A percentile compares a stretch with the other conserved stretches of the same genome.
Evolutionary conservation across 1,140 invertebrate genomes (phyloP).

Genomic region (Diachasma alloeum): DNA sequence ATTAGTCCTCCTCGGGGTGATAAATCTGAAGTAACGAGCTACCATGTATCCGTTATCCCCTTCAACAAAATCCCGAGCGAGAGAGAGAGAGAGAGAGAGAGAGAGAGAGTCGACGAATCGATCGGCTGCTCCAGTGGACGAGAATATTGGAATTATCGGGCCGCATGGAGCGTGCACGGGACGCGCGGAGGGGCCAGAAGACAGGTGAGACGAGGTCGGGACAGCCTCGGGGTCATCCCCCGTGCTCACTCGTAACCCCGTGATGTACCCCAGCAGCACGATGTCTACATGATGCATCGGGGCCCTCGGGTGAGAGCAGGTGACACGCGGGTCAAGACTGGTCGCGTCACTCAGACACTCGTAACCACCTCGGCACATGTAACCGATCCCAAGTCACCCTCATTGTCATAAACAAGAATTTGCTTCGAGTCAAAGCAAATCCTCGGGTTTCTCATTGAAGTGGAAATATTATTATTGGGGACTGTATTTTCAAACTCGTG

Average conservation of each 20-base stretch:
- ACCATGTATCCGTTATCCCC: conserved; percentile 47
- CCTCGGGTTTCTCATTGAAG: background rate
- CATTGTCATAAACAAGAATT: no score
- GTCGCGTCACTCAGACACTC: background rate
- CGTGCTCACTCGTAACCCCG: background rate
- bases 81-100: background rate
- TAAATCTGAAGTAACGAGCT: conserved; percentile 52
- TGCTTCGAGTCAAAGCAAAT: no score
- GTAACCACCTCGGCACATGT: background rate
- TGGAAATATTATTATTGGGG: background rate
- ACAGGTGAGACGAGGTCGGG: background rate
- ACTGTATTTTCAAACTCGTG: background rate
- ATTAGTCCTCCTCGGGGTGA: background rate
- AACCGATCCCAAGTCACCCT: no score
- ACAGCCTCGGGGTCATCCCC: background rate
- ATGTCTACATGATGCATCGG: background rate
- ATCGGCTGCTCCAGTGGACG: no score
- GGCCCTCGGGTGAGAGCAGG: background rate
- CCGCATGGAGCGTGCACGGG: background rate
- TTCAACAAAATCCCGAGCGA: background rate
- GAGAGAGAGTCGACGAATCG: background rate
- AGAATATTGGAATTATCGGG: no score
- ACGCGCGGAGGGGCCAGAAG: background rate
- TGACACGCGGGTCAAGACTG: background rate
- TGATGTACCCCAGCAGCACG: background rate